Evolutionary conservation across 2,113 vertebrate genomes (phyloP).

Genomic region (Corythaixoides concolor): DNA sequence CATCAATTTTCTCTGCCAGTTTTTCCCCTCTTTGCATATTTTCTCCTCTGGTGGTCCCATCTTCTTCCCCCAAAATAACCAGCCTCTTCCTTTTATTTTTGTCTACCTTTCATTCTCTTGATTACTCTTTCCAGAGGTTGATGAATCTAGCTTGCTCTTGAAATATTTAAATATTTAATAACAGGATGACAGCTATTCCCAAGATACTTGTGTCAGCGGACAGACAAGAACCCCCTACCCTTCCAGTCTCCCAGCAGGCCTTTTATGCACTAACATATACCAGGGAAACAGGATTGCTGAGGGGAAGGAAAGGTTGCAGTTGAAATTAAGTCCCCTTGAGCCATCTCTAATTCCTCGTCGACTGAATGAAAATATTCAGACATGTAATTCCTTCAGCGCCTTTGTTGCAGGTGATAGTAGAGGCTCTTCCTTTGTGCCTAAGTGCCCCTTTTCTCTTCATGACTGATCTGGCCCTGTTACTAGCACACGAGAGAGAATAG

Average conservation of each 20-base stretch:
- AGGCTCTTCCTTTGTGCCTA: slow-evolving; percentile 46
- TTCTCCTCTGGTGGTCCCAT: slow-evolving; percentile 46
- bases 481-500: background rate
- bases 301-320: slow-evolving; percentile 64
- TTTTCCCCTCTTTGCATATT: slow-evolving; percentile 34
- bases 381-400: slow-evolving; percentile 45
- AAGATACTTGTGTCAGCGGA: slow-evolving; percentile 58
- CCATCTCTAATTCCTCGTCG: slow-evolving; percentile 55
- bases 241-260: slow-evolving; percentile 66
- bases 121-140: slow-evolving; percentile 68
- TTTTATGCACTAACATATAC: slow-evolving; percentile 65
- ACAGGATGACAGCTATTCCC: slow-evolving; percentile 68
- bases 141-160: slow-evolving; percentile 68
- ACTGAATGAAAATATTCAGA: slow-evolving; percentile 61
- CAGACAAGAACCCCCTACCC: slow-evolving; percentile 66
- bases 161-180: slow-evolving; percentile 76
- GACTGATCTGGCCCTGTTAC: slow-evolving; percentile 1
- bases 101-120: slow-evolving; percentile 66
- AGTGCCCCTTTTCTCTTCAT: slow-evolving; percentile 2
- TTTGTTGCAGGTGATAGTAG: slow-evolving; percentile 58
- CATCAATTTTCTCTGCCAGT: slow-evolving; percentile 41
- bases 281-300: slow-evolving; percentile 44
- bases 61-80: slow-evolving; percentile 34
- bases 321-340: slow-evolving; percentile 69
- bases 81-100: slow-evolving; percentile 55